Evolutionary conservation across 2,888 invertebrate species (phyloP).

Genomic region (Acleris laterana): DNA sequence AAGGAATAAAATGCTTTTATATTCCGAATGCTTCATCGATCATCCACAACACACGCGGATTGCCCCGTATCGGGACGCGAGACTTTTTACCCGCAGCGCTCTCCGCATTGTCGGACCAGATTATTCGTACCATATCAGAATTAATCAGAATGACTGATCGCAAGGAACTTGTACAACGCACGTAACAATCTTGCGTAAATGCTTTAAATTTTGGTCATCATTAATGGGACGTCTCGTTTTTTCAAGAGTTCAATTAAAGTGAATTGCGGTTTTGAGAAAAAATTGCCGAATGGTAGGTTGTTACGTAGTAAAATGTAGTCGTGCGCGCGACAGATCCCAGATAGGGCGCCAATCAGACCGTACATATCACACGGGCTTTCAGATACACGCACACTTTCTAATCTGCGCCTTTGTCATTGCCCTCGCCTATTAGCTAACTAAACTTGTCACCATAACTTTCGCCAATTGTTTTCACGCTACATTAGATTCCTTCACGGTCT

Average conservation of each 20-base stretch:
- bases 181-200: conserved; percentile 34
- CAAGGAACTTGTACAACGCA: conserved; percentile 36
- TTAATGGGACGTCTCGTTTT: conserved; percentile 28
- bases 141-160: conserved; percentile 39
- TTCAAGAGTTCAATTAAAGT: conserved; percentile 37
- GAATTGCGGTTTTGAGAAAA: conserved; percentile 33
- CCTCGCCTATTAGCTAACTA: conserved; percentile 76
- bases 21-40: conserved; percentile 42
- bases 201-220: conserved; percentile 33
- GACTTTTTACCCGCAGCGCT: conserved; percentile 39
- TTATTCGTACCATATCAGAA: conserved; percentile 38
- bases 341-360: conserved; percentile 83
- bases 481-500: conserved; percentile 73
- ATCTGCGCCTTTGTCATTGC: conserved; percentile 82
- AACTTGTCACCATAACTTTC: conserved; percentile 78
- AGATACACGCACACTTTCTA: conserved; percentile 82
- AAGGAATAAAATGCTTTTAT: conserved; percentile 40
- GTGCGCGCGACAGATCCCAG: conserved; percentile 72
- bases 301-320: conserved; percentile 38
- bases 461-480: conserved; percentile 83
- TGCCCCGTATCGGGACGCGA: conserved; percentile 39
- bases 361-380: conserved; percentile 77
- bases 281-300: conserved; percentile 28
- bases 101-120: conserved; percentile 18
- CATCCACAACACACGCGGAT: conserved; percentile 42